Evolutionary conservation across 2,888 invertebrate species (phyloP).

Genomic region (Beris morrisii): DNA sequence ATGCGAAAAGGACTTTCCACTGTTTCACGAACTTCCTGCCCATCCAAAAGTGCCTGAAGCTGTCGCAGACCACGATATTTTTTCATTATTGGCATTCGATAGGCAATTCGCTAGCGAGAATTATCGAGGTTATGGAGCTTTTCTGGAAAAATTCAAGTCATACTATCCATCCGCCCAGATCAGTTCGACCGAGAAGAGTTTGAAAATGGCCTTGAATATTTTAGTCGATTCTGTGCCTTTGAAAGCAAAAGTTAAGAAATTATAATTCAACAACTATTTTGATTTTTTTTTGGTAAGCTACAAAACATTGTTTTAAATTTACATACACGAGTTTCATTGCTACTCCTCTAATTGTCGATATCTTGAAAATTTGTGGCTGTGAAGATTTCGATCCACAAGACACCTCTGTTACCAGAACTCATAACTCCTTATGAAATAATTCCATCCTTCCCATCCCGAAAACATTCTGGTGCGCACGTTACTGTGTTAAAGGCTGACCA

Average conservation of each 20-base stretch:
- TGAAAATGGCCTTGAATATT: slow-evolving; percentile 55
- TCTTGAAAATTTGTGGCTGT: too few relatives aligned
- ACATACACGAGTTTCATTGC: too few relatives aligned
- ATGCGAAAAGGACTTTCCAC: slow-evolving; percentile 72
- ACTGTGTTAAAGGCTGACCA: too few relatives aligned
- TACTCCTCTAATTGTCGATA: too few relatives aligned
- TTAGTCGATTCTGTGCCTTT: slow-evolving; percentile 54
- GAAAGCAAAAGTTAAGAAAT: slow-evolving; percentile 46
- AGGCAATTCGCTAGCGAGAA: slow-evolving; percentile 51
- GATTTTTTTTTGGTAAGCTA: too few relatives aligned
- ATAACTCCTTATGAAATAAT: too few relatives aligned
- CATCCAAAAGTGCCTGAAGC: slow-evolving; percentile 49
- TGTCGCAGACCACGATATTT: slow-evolving; percentile 46
- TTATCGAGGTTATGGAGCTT: slow-evolving; percentile 51
- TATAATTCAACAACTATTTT: neutral
- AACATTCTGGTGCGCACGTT: too few relatives aligned
- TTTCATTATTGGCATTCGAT: slow-evolving; percentile 48
- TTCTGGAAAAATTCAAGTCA: slow-evolving; percentile 47
- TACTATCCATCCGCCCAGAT: slow-evolving; percentile 53
- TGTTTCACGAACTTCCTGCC: slow-evolving; percentile 57
- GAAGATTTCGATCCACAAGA: too few relatives aligned
- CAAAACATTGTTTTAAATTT: too few relatives aligned
- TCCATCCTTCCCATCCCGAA: too few relatives aligned
- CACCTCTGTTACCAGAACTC: too few relatives aligned
- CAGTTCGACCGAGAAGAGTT: slow-evolving; percentile 52